phyloP scores from a whole-genome alignment of 2,888 invertebrate genomes.

The Drosophila neoperkinsi region DNA sequence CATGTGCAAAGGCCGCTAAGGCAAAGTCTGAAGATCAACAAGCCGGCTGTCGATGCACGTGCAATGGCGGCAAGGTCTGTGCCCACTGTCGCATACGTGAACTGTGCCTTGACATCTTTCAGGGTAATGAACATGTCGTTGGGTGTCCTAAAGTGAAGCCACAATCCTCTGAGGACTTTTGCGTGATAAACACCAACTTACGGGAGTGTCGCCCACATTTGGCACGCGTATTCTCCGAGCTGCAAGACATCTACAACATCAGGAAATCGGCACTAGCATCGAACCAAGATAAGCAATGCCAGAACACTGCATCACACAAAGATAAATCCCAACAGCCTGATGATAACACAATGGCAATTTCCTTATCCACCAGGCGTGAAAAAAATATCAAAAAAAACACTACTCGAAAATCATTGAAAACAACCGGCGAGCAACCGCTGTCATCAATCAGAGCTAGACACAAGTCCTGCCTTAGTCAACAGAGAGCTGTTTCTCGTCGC shows the following conservation, averaged over 20 bases:
- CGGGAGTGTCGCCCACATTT: constrained; percentile 77
- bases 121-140: constrained; percentile 18
- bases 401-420: neutral
- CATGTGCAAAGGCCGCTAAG: constrained; percentile 24
- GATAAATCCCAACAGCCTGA: neutral
- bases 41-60: constrained; percentile 70
- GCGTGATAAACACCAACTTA: constrained; percentile 41
- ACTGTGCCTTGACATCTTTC: constrained; percentile 75
- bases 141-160: constrained; percentile 47
- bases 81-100: constrained; percentile 82
- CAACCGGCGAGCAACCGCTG: neutral
- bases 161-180: constrained; percentile 57
- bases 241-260: constrained; percentile 80
- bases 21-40: neutral
- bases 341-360: neutral
- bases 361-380: too few relatives aligned
- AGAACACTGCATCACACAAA: neutral
- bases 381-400: neutral
- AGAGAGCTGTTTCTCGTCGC: constrained; percentile 86
- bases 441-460: constrained; percentile 18
- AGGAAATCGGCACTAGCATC: constrained; percentile 55
- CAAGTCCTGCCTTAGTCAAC: constrained; percentile 39
- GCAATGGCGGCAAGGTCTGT: constrained; percentile 75
- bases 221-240: constrained; percentile 81
- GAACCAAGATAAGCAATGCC: constrained; percentile 51